A percentile compares a stretch with the other conserved stretches of the same genome.
phyloP scores from a whole-genome alignment of 2,113 vertebrate species.

The Natator depressus region DNA sequence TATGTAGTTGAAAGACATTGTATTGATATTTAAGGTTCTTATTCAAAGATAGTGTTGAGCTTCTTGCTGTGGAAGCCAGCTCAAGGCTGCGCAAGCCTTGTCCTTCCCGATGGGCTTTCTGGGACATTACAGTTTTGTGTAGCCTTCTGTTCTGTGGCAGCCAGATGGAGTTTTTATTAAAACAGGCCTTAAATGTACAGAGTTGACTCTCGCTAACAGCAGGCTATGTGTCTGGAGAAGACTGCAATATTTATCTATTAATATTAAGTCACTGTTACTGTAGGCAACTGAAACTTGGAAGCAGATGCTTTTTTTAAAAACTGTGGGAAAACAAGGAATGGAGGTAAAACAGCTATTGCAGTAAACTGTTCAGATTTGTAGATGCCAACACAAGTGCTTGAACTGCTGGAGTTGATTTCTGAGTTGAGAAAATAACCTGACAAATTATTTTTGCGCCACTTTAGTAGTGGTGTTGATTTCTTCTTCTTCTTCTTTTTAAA shows the following conservation, averaged over 20 bases:
- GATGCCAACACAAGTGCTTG: not conserved
- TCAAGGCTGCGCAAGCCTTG: not conserved
- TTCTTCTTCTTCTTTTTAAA: not conserved
- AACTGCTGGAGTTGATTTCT: constrained; percentile 43
- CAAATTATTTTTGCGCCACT: constrained; percentile 63
- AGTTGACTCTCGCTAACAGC: not conserved
- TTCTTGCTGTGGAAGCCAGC: not conserved
- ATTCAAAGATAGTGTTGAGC: not conserved
- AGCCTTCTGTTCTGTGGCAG: not conserved
- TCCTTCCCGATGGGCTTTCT: not conserved
- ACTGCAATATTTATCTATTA: constrained; percentile 27
- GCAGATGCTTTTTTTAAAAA: not conserved
- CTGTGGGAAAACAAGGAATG: constrained; percentile 29
- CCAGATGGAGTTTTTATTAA: not conserved
- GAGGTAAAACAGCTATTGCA: constrained; percentile 6
- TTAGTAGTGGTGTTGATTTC: constrained; percentile 50
- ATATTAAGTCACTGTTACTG: not conserved
- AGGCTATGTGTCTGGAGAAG: not conserved
- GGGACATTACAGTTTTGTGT: constrained; percentile 27
- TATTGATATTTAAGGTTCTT: not conserved
- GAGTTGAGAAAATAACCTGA: constrained; percentile 72
- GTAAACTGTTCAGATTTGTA: constrained; percentile 28
- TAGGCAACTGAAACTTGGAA: not conserved
- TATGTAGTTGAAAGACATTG: not conserved
- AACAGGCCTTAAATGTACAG: constrained; percentile 16